Conservation (phyloP, 2,113 vertebrate genomes). For the Calyptommatus sinebrachiatus region DNA sequence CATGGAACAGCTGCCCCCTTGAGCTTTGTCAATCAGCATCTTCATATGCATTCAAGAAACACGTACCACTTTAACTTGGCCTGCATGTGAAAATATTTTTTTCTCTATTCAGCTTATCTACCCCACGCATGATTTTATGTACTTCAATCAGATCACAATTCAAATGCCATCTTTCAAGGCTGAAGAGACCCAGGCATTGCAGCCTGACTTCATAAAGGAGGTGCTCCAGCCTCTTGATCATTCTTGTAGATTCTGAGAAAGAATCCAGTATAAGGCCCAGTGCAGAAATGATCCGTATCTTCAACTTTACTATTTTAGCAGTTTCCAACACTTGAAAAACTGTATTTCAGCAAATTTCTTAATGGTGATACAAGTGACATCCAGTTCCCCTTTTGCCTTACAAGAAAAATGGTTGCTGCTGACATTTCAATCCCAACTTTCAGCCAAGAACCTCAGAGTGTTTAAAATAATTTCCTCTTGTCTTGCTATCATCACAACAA, state of each 20-base stretch:
- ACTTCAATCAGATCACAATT: too few species aligned
- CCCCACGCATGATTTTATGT: too few species aligned
- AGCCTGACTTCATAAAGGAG: too few species aligned
- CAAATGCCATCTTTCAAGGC: too few species aligned
- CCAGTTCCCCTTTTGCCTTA: not conserved
- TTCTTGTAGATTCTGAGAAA: too few species aligned
- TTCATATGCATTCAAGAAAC: too few species aligned
- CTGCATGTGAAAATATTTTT: not conserved
- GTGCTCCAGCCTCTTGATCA: too few species aligned
- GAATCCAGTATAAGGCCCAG: too few species aligned
- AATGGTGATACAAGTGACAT: not conserved
- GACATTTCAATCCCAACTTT: not conserved
- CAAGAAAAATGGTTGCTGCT: not conserved
- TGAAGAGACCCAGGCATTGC: too few species aligned
- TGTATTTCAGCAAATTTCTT: not conserved
- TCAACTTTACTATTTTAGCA: not conserved
- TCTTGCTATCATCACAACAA: not conserved
- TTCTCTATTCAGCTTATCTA: too few species aligned
- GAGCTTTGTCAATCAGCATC: too few species aligned
- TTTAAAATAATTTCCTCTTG: not conserved
- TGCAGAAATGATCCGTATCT: not conserved
- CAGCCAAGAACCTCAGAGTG: not conserved
- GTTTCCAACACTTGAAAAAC: not conserved
- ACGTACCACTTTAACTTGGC: not conserved
- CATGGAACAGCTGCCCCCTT: too few species aligned